Evolutionary conservation across 2,797 vertebrate species (phyloP).

Genomic region (Falco biarmicus): DNA sequence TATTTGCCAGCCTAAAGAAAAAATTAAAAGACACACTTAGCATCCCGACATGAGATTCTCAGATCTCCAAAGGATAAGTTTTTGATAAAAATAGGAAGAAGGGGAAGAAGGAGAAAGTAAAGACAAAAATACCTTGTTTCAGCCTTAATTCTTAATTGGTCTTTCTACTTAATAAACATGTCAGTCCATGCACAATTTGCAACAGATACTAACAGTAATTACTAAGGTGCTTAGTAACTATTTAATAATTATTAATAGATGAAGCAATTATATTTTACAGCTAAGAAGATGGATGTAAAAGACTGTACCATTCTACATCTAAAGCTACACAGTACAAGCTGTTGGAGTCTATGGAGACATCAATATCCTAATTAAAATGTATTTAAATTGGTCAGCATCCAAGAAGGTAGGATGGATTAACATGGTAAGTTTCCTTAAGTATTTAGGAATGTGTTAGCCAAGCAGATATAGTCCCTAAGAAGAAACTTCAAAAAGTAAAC

Average conservation of each 20-base stretch:
- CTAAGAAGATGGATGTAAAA: neutral
- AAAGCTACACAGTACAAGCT: neutral
- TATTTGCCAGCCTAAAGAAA: constrained; percentile 89
- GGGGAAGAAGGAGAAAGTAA: neutral
- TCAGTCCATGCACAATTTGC: neutral
- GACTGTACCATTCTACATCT: neutral
- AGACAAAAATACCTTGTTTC: neutral
- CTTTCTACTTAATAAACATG: neutral
- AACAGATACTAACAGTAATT: neutral
- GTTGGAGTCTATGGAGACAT: neutral
- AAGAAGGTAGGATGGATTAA: neutral
- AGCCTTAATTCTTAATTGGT: neutral
- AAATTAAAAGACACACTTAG: neutral
- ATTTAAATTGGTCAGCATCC: neutral
- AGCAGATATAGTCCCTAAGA: neutral
- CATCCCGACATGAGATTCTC: neutral
- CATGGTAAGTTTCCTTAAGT: neutral
- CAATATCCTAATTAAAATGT: neutral
- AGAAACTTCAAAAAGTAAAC: neutral
- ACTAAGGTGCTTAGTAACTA: neutral
- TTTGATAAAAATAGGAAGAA: neutral
- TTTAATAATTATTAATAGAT: neutral
- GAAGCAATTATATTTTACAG: neutral
- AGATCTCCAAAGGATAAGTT: neutral
- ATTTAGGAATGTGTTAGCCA: neutral